phyloP scores from a whole-genome alignment of 2,797 vertebrate species.

The Tragelaphus oryx region DNA sequence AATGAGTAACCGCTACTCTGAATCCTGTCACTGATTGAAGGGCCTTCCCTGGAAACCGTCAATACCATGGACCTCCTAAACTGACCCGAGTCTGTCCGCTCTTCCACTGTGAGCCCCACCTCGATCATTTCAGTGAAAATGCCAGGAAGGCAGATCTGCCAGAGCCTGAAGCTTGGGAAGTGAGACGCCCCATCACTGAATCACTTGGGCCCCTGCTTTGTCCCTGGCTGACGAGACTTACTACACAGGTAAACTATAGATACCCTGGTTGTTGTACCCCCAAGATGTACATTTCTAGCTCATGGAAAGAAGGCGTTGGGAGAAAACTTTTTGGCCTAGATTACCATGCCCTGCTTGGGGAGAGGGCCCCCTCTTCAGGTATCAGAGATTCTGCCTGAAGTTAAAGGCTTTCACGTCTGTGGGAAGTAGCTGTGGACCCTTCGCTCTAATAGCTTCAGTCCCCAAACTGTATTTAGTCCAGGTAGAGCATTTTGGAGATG shows the following conservation, averaged over 20 bases:
- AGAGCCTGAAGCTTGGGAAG: not conserved
- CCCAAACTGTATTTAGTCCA: not conserved
- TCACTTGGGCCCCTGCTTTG: not conserved
- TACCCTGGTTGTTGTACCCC: not conserved
- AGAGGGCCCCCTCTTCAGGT: not conserved
- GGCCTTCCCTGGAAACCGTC: not conserved
- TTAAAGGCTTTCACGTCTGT: not conserved
- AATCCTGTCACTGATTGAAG: not conserved
- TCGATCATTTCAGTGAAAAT: not conserved
- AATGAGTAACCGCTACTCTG: not conserved
- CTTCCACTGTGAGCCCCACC: not conserved
- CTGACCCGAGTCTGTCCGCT: not conserved
- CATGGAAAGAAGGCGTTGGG: not conserved
- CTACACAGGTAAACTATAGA: fast-evolving
- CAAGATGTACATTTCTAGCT: not conserved
- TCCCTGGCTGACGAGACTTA: not conserved
- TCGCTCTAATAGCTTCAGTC: not conserved
- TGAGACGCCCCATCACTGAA: not conserved
- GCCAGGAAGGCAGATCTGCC: not conserved
- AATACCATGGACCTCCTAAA: not conserved
- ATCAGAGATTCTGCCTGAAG: not conserved
- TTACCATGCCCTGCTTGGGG: not conserved
- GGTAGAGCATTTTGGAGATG: not conserved
- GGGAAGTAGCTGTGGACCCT: not conserved
- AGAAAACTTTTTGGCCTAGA: not conserved